These are phyloP conservation scores for Dorcus parallelipipedus DNA, from an alignment of 2,888 invertebrate species.

Conservation along the genomic window DNA sequence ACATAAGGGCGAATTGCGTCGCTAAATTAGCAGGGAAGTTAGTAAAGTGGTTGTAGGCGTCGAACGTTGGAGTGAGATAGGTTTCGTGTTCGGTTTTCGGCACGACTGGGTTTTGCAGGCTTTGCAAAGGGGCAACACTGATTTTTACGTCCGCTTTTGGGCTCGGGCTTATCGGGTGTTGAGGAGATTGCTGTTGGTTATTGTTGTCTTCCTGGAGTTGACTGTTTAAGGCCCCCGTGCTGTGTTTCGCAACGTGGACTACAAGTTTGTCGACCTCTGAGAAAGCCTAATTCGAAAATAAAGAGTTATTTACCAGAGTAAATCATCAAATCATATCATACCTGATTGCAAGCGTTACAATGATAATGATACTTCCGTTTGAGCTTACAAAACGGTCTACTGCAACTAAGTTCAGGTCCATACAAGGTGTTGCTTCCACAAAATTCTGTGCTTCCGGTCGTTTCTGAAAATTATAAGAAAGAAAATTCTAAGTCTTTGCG, in stretches of 20 bases:
- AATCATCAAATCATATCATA: conserved; percentile 26
- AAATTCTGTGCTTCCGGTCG: conserved; percentile 15
- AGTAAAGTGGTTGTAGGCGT: conserved; percentile 45
- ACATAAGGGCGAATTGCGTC: conserved; percentile 47
- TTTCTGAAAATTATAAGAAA: not conserved
- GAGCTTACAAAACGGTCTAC: conserved; percentile 75
- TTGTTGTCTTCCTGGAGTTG: conserved; percentile 43
- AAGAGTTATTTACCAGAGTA: not conserved
- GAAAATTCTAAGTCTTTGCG: not conserved
- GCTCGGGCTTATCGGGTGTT: conserved; percentile 29
- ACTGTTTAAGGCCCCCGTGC: conserved; percentile 55
- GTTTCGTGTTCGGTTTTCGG: conserved; percentile 27
- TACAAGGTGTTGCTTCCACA: conserved; percentile 53
- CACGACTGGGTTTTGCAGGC: conserved; percentile 36
- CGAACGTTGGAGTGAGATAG: conserved; percentile 43
- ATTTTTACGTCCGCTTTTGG: conserved; percentile 41
- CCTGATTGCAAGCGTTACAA: conserved; percentile 75
- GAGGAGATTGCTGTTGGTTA: conserved; percentile 32
- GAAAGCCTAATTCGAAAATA: conserved; percentile 54
- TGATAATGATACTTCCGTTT: conserved; percentile 77
- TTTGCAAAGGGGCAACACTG: conserved; percentile 45
- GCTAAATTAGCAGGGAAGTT: conserved; percentile 46
- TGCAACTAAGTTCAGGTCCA: conserved; percentile 65
- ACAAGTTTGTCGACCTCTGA: conserved; percentile 68
- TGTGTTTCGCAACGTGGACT: conserved; percentile 70